phyloP scores from a whole-genome alignment of 2,113 vertebrate species.

The Rhynchomys soricoides region DNA sequence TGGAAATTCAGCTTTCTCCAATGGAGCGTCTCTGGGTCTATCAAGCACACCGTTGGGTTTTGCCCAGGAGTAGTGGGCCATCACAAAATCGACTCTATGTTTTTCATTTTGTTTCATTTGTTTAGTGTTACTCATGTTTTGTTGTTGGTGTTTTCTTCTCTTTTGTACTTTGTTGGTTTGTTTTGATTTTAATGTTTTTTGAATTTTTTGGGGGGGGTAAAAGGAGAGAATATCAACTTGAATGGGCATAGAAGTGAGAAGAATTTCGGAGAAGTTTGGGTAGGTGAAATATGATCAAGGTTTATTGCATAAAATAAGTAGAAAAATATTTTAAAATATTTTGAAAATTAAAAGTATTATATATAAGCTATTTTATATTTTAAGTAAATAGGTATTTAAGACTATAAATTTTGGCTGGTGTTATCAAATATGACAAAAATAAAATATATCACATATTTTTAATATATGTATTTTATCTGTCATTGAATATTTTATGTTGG shows the following conservation, averaged over 20 bases:
- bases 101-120: neutral
- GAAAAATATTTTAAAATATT: neutral
- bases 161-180: neutral
- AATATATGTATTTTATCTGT: neutral
- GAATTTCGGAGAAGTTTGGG: neutral
- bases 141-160: neutral
- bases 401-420: neutral
- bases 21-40: neutral
- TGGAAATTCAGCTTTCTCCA: neutral
- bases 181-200: neutral
- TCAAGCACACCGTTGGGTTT: neutral
- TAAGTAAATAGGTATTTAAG: neutral
- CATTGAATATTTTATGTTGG: neutral
- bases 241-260: neutral
- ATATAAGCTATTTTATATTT: neutral
- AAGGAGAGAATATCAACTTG: neutral
- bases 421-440: neutral
- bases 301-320: neutral
- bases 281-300: neutral
- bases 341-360: neutral
- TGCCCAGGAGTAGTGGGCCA: neutral
- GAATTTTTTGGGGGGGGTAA: neutral
- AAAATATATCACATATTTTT: neutral
- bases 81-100: neutral
- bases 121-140: neutral